Base-by-base conservation (phyloP, 2,888 invertebrate genomes). In the Selenia dentaria region DNA sequence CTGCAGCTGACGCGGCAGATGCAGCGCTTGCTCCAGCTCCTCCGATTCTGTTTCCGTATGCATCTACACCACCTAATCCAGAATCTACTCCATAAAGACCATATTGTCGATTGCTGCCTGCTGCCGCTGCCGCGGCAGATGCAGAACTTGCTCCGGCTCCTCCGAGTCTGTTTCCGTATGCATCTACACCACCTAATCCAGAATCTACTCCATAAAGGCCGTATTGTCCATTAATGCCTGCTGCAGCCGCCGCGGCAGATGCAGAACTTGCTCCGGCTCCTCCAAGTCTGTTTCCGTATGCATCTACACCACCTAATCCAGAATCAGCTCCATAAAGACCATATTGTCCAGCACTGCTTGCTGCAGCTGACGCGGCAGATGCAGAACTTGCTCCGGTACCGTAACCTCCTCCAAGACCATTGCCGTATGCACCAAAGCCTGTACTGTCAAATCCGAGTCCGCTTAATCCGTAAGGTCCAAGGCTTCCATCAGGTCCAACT, bases 261-360 rank as follows among this genome's bases (percentile, higher is more conserved):
- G 9, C 39, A 2, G 46, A 43, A 12, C 36, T 22, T 6, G 41
- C 45, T 5, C 35, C 53, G n/a, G 45, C 29, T 8, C 45, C 24
- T n/a, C 26, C 34, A 3, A 31, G 20, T 11, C 52, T 43, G 34
- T 6, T 10, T 4, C 22, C 22, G 22, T 22, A 8, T 6, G 22
- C 6, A 2, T 8, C 22, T 8, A 24, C 16, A 11, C 44, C 45
- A n/a, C 40, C 29, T 6, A 8, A 6, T 22, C 22, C 22, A 2
- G 22, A 6, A 8, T n/a, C n/a, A n/a, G n/a, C n/a, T n/a, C n/a
- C n/a, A n/a, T n/a, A n/a, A n/a, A n/a, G n/a, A n/a, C n/a, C n/a
- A n/a, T n/a, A n/a, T n/a, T n/a, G n/a, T n/a, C n/a, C n/a, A n/a
- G 11, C 16, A 9, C 9, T n/a, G 9, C 20, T 26, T 22, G 22